Evolutionary conservation across 2,113 vertebrate species (phyloP), one percentile per base, ranked within the genome.

Genomic region (Hyaena hyaena): DNA sequence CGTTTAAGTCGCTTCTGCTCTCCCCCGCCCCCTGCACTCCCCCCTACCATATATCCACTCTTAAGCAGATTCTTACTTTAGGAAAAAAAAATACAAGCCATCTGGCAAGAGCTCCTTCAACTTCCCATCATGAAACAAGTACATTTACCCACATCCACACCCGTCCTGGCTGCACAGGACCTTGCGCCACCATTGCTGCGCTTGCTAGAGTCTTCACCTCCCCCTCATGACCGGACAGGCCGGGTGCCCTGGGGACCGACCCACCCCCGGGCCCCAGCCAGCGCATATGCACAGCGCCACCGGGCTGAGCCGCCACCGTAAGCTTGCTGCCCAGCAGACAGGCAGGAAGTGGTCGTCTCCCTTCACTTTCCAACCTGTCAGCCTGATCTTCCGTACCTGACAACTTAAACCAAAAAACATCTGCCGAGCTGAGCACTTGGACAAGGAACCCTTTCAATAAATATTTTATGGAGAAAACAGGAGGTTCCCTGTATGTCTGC

Each of bases 311-410:
- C n/a, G 48, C 33, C 50, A 23, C 39, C 7, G 8, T 4, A 10
- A 50, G 14, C 50, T 50, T 4, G 4, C 33, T 5, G 0, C 35
- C 1, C 0, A 4, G 16, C 33, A 12, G 31, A 24, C n/a, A 2
- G n/a, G 55, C 31, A 4, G 3, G 4, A 77, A 61, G 39, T 2
- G 7, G 1, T 31, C 9, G 48, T 10, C 15, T 35, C 24, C 74
- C n/a, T 55, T 55, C 61, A 17, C 19, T 31, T 77, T 88, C 33
- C 19, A 15, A 26, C 10, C 31, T 23, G 2, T 4, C 9, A 63
- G 33, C 80, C 23, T 24, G 28, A 48, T 28, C 28, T 65, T 69
- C 80, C 73, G 58, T 43, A 55, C 83, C 50, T 4, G 24, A 85
- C 23, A 66, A 65, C 31, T 58, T 76, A n/a, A 45, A 90, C 45